These are phyloP conservation scores for Plecturocebus donacophilus DNA, from an alignment of 2,113 vertebrate genomes.

Conservation along the genomic window DNA sequence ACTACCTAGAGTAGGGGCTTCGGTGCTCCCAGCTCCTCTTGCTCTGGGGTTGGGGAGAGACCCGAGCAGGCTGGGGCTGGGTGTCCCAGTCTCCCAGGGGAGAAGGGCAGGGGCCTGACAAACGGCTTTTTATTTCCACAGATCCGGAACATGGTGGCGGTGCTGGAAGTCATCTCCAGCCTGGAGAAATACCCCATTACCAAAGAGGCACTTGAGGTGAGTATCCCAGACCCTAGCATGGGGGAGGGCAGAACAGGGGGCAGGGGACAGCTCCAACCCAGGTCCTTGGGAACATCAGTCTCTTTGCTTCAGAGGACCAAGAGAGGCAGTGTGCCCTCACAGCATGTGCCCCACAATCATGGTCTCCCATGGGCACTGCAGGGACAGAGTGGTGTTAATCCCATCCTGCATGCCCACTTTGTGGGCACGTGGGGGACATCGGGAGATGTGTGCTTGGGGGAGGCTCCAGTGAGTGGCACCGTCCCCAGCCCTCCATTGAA, in stretches of 20 bases:
- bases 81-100: neutral
- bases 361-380: neutral
- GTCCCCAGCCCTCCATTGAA: neutral
- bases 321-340: neutral
- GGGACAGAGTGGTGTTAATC: neutral
- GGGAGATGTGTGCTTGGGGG: neutral
- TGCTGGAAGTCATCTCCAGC: constrained; percentile 97
- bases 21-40: neutral
- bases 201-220: constrained; percentile 98
- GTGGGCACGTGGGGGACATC: no score
- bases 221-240: constrained; percentile 29
- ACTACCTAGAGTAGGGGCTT: neutral
- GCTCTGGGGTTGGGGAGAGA: neutral
- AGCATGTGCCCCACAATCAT: neutral
- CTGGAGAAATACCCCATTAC: constrained; percentile 98
- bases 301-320: neutral
- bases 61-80: neutral
- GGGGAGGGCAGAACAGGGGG: neutral
- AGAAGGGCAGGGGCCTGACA: neutral
- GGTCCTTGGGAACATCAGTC: neutral
- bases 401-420: neutral
- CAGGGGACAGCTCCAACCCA: neutral
- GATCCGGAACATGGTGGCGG: constrained; percentile 97
- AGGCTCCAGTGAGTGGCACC: no score
- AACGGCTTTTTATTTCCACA: constrained; percentile 81